Base-by-base conservation (phyloP, 2,113 vertebrate genomes). In the Epinephelus lanceolatus region DNA sequence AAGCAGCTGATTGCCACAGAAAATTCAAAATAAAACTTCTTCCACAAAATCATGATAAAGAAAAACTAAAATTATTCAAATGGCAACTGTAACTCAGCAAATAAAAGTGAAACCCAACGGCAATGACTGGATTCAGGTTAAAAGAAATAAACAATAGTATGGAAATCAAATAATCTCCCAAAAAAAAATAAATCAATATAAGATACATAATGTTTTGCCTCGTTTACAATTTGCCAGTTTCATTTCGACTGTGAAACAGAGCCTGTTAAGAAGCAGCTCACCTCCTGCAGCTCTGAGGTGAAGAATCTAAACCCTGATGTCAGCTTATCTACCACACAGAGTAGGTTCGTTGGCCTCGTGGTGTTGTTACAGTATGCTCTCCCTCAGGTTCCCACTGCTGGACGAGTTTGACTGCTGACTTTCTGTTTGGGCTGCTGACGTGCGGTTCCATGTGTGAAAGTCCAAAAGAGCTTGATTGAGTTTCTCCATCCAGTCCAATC, bases 401-500 rank as follows among this genome's bases (percentile, higher is more conserved):
- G 72, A 71, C 0, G 63, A 4, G 68, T 63, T 80, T 0, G 81
- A 57, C 67, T 56, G 52, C n/a, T 52, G 72, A 10, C 47, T 49
- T 12, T 81, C 85, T 0, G 62, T 56, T 10, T 17, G 74, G 45
- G 23, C n/a, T 2, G 49, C 49, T 3, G 78, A 21, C 0, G n/a
- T 49, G 53, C 13, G 77, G 85, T 67, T 95, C 96, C 96, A 96
- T 0, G 95, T 95, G 62, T 92, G 82, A 13, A 93, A 78, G 90
- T 96, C 95, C 86, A 96, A 15, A 57, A 96, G 92, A n/a, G 68
- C 90, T 57, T 96, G 95, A 86, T 76, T 94, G 18, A 96, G 92
- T 62, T 94, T 95, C 79, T 94, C 92, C 89, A 96, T 95, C 96
- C 96, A 96, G 82, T 92, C 93, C 30, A 81, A 0, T 3, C 80